Conservation (phyloP, 2,888 invertebrate genomes). For the Alloscopus bannaensis region DNA sequence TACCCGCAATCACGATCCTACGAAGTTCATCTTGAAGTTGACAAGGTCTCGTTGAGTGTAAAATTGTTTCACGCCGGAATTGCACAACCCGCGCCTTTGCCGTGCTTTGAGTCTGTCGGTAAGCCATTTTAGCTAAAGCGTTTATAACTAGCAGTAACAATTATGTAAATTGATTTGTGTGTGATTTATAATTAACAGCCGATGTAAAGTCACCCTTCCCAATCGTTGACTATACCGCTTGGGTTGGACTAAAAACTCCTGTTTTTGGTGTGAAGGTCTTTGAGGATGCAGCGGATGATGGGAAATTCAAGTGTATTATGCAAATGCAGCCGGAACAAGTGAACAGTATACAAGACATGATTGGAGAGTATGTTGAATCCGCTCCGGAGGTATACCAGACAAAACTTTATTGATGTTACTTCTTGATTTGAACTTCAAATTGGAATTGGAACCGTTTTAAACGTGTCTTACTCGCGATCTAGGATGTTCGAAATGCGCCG, state of each 20-base stretch:
- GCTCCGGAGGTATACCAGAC: conserved; percentile 6
- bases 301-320: conserved; percentile 16
- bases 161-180: too few species aligned
- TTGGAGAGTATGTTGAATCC: conserved; percentile 4
- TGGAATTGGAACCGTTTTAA: neutral
- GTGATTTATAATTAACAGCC: too few species aligned
- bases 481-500: neutral
- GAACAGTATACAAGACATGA: conserved; percentile 23
- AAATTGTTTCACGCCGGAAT: conserved; percentile 15
- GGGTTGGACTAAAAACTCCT: conserved; percentile 36
- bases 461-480: neutral
- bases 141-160: too few species aligned
- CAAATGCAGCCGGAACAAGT: conserved; percentile 40
- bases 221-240: conserved; percentile 22
- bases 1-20: neutral
- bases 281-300: neutral
- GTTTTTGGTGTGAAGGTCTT: conserved; percentile 29
- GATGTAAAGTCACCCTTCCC: too few species aligned
- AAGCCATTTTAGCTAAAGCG: too few species aligned
- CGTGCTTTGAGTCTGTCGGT: neutral
- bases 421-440: neutral
- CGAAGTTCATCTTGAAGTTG: conserved; percentile 29
- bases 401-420: neutral
- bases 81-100: neutral
- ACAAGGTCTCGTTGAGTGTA: neutral